A percentile compares a stretch with the other conserved stretches of the same genome.
These are phyloP conservation scores for Epistrophe eligans DNA, from an alignment of 2,888 invertebrate species.

Conservation along the genomic window DNA sequence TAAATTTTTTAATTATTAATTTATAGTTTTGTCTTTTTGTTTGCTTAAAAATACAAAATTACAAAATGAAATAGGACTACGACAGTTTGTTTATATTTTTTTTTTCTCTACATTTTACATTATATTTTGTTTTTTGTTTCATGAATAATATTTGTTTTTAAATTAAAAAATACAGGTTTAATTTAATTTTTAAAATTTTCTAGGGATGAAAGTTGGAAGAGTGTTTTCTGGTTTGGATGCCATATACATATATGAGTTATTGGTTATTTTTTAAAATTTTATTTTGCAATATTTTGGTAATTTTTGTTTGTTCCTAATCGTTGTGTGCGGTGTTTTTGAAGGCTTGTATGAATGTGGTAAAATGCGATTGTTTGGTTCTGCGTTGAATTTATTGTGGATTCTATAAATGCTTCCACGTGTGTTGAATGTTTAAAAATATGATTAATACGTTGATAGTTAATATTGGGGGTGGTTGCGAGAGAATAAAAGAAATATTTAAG, in stretches of 20 bases:
- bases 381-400: conserved; percentile 46
- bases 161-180: conserved; percentile 39
- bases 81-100: conserved; percentile 68
- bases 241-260: conserved; percentile 29
- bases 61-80: conserved; percentile 76
- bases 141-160: conserved; percentile 45
- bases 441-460: conserved; percentile 19
- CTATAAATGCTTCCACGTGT: conserved; percentile 28
- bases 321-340: conserved; percentile 71
- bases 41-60: conserved; percentile 75
- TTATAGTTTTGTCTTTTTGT: conserved; percentile 47
- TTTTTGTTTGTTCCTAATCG: conserved; percentile 64
- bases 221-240: conserved; percentile 54
- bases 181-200: conserved; percentile 51
- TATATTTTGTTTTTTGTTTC: conserved; percentile 58
- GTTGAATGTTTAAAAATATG: conserved; percentile 34
- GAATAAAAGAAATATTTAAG: neutral
- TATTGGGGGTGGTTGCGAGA: neutral
- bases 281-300: conserved; percentile 16
- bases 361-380: conserved; percentile 52
- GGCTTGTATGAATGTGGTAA: conserved; percentile 52
- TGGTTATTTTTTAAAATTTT: conserved; percentile 32
- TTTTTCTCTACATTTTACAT: conserved; percentile 46
- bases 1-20: conserved; percentile 37
- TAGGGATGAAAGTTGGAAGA: conserved; percentile 74